Percentiles rank a stretch among this genome's conserved stretches.
These are phyloP conservation scores for Bathynomus jamesi DNA, from an alignment of 1,140 invertebrate species.

Conservation along the genomic window DNA sequence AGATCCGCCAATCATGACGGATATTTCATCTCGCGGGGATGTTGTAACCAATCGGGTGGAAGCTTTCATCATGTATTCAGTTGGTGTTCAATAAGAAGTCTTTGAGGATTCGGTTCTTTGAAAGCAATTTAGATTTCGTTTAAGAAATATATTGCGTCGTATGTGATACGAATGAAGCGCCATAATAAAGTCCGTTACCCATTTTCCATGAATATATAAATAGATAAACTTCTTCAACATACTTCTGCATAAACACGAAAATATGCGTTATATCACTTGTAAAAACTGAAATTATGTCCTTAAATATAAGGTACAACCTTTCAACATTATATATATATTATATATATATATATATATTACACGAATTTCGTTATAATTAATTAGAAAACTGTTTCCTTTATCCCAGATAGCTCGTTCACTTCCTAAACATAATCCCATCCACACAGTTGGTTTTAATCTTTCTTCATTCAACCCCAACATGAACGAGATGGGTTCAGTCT, in stretches of 20 bases:
- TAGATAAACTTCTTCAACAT: neutral
- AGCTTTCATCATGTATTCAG: constrained; percentile 1
- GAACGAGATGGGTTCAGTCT: no score
- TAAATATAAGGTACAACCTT: no score
- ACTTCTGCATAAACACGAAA: neutral
- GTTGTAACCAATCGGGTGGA: neutral
- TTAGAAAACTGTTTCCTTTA: no score
- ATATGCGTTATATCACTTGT: no score
- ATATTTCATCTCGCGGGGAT: neutral
- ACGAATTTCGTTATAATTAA: no score
- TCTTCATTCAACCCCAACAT: no score
- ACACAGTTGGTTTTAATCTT: no score
- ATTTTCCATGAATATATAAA: neutral
- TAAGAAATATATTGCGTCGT: neutral
- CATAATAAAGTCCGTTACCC: neutral
- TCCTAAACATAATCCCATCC: no score
- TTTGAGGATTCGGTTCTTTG: neutral
- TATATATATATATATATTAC: no score
- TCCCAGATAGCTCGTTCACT: no score
- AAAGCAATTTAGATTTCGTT: constrained; percentile 1
- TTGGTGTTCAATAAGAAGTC: neutral
- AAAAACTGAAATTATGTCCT: no score
- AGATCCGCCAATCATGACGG: neutral
- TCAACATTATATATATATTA: no score
- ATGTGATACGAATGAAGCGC: neutral